Evolutionary conservation across 2,888 invertebrate genomes (phyloP), one percentile per base, ranked within the genome.

Genomic region (Xanthorhoe designata): DNA sequence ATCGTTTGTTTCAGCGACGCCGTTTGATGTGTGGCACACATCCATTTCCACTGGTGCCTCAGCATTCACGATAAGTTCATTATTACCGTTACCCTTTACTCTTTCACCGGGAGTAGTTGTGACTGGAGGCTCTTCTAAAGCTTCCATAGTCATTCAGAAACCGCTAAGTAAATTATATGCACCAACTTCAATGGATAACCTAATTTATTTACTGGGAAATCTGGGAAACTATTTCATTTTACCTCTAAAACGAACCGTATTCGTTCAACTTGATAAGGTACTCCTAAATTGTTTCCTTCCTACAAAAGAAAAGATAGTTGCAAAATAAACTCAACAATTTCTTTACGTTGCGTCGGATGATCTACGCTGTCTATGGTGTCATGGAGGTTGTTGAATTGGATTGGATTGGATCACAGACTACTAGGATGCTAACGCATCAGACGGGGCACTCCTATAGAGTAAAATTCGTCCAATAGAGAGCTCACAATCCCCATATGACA

Each of bases 11-110:
- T 84, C 87, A 45, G 82, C 80, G 70, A 89, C 83, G 75, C 92
- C 92, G 78, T 92, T 92, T 66, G 91, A 80, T 85, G 86, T 86
- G 70, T 82, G 87, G 84, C 88, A 86, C 66, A 82, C 81, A 78
- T 88, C 81, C 67, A 77, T 76, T 71, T 82, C 83, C 69, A 69
- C 72, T 64, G 78, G 75, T 71, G 77, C 74, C 54, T 75, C 76
- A 54, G 69, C 69, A 54, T 69, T 76, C 38, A 57, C 13, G 61
- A 69, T 69, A 10, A 72, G 71, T 18, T 66, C 76, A 74, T 82
- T 82, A 66, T 80, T 80, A 66, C 72, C 75, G 71, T 72, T 83
- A 51, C 75, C 70, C 79, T 90, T 89, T 45, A 78, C 74, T 65
- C 71, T 75, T 60, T 88, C 87, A 64, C 74, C 65, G 35, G 77